These are phyloP conservation scores for Percopsis transmontana DNA, from an alignment of 2,113 vertebrate species.

Conservation along the genomic window DNA sequence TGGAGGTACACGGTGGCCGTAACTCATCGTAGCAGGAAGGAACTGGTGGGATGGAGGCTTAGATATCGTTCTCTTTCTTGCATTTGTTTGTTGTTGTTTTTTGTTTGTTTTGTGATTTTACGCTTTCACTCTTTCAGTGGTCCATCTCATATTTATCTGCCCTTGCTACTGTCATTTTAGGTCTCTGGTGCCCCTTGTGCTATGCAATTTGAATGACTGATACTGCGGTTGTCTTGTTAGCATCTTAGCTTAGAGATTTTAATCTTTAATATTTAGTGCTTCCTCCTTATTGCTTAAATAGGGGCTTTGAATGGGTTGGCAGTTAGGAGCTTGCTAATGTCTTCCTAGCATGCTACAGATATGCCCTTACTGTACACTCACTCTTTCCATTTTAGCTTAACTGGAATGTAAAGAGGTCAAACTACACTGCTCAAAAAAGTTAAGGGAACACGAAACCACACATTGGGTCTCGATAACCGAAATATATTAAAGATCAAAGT, in stretches of 20 bases:
- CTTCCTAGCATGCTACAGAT: background rate
- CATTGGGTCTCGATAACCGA: too few species aligned
- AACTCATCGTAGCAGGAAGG: background rate
- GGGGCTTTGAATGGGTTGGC: background rate
- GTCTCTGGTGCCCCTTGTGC: constrained; percentile 41
- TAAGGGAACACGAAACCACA: too few species aligned
- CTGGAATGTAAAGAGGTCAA: background rate
- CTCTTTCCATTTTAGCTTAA: constrained; percentile 10
- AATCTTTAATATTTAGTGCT: background rate
- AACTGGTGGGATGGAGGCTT: background rate
- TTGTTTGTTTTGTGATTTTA: background rate
- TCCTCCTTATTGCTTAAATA: background rate
- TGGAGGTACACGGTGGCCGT: constrained; percentile 46
- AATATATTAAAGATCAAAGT: too few species aligned
- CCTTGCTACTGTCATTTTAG: constrained; percentile 52
- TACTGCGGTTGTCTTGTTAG: background rate
- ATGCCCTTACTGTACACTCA: background rate
- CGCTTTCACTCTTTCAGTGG: background rate
- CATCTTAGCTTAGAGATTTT: too few species aligned
- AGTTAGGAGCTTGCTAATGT: background rate
- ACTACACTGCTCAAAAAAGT: too few species aligned
- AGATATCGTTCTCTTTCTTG: background rate
- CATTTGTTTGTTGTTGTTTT: background rate
- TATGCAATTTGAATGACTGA: background rate
- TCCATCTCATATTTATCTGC: background rate